Percentiles rank a stretch among this genome's conserved stretches.
Conservation (phyloP, 1,140 invertebrate species). For the Galleria mellonella region DNA sequence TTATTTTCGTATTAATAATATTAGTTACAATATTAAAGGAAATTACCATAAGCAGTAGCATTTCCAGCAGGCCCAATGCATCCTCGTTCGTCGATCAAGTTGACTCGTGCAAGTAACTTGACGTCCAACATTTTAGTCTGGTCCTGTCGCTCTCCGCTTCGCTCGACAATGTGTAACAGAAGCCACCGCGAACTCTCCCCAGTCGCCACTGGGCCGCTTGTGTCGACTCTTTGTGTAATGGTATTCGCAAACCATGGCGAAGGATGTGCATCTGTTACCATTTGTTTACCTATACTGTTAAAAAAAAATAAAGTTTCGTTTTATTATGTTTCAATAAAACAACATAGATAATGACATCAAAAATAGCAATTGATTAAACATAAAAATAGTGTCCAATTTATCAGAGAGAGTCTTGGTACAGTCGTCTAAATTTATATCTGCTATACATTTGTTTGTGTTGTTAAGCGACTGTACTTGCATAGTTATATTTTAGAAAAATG, state of each 20-base stretch:
- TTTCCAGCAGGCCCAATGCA: conserved; percentile 55
- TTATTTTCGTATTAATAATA: too few species aligned
- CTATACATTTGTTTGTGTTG: too few species aligned
- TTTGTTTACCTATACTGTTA: conserved; percentile 54
- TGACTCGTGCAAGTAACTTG: conserved; percentile 49
- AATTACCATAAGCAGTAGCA: conserved; percentile 50
- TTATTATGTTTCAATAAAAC: too few species aligned
- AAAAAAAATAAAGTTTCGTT: conserved; percentile 6
- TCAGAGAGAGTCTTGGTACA: too few species aligned
- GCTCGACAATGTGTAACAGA: conserved; percentile 28
- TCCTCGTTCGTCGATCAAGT: conserved; percentile 47
- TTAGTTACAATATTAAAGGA: not conserved
- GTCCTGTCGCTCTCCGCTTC: conserved; percentile 4
- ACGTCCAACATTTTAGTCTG: conserved; percentile 29
- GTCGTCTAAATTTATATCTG: too few species aligned
- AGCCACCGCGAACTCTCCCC: conserved; percentile 35
- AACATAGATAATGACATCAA: too few species aligned
- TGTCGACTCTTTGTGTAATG: conserved; percentile 23
- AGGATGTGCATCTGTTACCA: conserved; percentile 47
- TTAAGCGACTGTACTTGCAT: too few species aligned
- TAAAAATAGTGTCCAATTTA: too few species aligned
- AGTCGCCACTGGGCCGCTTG: conserved; percentile 27
- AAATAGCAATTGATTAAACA: too few species aligned
- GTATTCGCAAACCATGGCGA: conserved; percentile 50
- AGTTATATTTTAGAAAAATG: too few species aligned